phyloP scores from a whole-genome alignment of 2,113 vertebrate genomes.

The Percina caprodes region DNA sequence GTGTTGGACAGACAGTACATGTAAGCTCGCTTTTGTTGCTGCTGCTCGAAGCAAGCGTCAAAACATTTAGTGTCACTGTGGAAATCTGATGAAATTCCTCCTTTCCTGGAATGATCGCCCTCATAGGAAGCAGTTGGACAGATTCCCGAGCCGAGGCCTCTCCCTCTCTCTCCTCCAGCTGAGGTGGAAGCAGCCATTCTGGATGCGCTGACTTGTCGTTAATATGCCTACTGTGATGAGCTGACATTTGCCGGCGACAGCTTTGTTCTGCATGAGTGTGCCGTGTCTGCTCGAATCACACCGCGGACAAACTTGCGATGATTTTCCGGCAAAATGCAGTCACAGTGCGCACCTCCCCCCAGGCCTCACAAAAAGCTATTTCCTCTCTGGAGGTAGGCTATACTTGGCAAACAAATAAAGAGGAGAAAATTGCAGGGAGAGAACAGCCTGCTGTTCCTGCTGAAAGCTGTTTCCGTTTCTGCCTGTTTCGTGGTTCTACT shows the following conservation, averaged over 20 bases:
- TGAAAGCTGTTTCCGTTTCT: conserved; percentile 8
- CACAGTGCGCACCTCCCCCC: neutral
- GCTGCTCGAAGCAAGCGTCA: too few species aligned
- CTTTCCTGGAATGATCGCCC: conserved; percentile 5
- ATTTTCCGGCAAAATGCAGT: conserved; percentile 46
- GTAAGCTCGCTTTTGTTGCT: neutral
- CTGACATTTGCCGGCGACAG: conserved; percentile 48
- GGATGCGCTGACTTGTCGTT: conserved; percentile 45
- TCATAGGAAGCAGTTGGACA: conserved; percentile 4
- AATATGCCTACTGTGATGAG: conserved; percentile 41
- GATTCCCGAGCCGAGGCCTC: neutral
- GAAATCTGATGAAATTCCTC: neutral
- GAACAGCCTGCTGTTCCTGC: conserved; percentile 4
- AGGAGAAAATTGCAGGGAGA: conserved; percentile 5
- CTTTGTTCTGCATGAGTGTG: conserved; percentile 58
- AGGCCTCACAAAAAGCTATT: conserved; percentile 19
- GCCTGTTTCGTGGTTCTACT: conserved; percentile 19
- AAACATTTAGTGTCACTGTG: neutral
- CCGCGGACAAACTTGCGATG: conserved; percentile 7
- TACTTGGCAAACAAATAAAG: conserved; percentile 31
- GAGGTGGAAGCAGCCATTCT: conserved; percentile 16
- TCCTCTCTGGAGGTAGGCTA: conserved; percentile 9
- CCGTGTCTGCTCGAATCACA: conserved; percentile 34
- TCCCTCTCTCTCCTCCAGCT: neutral
- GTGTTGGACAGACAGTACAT: neutral